Evolutionary conservation across 2,888 invertebrate genomes (phyloP), one percentile per base, ranked within the genome.

Genomic region (Euzetes globulus): DNA sequence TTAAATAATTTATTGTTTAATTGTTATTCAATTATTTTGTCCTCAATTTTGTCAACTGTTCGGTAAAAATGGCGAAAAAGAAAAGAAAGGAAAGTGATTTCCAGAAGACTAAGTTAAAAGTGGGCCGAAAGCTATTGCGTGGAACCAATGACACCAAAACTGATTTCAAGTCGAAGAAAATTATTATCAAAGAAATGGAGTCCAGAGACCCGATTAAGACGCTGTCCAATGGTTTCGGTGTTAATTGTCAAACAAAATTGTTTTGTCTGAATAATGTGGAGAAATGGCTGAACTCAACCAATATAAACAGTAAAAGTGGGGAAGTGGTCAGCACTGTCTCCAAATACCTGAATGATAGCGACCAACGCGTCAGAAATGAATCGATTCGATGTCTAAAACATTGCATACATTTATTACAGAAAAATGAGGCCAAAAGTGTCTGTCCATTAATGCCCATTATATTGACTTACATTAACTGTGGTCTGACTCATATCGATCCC

Each of bases 41-140:
- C 13, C 50, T n/a, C 15, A n/a, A 4, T n/a, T 4, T 50, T 13
- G n/a, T 22, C n/a, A 29, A 63, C 9, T 33, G 29, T 1, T 29
- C 15, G 7, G 6, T 25, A 60, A 68, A 41, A 68, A 68, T 68
- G 68, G 68, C 41, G 19, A 68, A 68, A 11, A 78, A 77, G 73
- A 78, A 77, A 72, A 78, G 78, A 68, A 80, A 81, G 75, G 79
- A 80, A 27, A 77, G 79, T 65, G 83, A 83, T 78, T 83, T 83
- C 76, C 82, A 83, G 78, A 83, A 83, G 77, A 82, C 83, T 4
- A 83, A 83, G 75, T 75, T 83, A 65, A 83, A 83, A 80, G 82
- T 83, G 60, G 83, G 83, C 3, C 80, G 81, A 71, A 81, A 77
- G 74, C 75, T 83, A 22, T 81, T 81, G 9, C 82, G 82, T 77